phyloP scores from a whole-genome alignment of 2,797 vertebrate genomes.

The Pyrocephalus nanus region DNA sequence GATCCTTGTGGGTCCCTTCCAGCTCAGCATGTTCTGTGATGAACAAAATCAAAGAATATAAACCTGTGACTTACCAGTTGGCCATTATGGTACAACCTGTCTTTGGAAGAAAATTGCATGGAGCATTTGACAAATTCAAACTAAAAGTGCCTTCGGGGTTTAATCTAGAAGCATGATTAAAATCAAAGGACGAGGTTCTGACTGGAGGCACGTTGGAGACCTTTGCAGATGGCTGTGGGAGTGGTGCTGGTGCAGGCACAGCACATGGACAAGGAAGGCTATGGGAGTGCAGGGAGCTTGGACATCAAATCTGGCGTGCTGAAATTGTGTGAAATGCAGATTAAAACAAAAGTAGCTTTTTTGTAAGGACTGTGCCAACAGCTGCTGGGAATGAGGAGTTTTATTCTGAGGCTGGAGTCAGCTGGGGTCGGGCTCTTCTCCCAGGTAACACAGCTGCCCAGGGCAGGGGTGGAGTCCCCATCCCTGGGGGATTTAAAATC shows the following conservation, averaged over 20 bases:
- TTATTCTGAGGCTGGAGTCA: neutral
- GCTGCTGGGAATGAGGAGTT: neutral
- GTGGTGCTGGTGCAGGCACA: neutral
- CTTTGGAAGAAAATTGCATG: neutral
- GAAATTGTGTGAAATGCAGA: neutral
- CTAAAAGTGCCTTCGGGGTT: neutral
- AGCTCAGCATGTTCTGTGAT: neutral
- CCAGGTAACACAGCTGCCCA: neutral
- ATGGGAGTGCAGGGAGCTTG: neutral
- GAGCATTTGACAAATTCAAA: neutral
- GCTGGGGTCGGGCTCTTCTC: accelerated
- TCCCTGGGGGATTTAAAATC: neutral
- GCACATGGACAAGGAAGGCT: neutral
- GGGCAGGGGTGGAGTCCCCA: neutral
- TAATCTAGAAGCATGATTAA: neutral
- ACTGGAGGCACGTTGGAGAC: neutral
- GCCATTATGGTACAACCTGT: neutral
- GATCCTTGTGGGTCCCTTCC: neutral
- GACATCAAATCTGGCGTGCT: neutral
- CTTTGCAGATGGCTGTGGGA: neutral
- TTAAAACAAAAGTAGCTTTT: neutral
- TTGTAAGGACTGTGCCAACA: neutral
- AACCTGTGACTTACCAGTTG: neutral
- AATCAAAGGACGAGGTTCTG: neutral
- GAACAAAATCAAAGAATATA: neutral